phyloP scores from a whole-genome alignment of 2,113 vertebrate genomes.

The Alaudala cheleensis region DNA sequence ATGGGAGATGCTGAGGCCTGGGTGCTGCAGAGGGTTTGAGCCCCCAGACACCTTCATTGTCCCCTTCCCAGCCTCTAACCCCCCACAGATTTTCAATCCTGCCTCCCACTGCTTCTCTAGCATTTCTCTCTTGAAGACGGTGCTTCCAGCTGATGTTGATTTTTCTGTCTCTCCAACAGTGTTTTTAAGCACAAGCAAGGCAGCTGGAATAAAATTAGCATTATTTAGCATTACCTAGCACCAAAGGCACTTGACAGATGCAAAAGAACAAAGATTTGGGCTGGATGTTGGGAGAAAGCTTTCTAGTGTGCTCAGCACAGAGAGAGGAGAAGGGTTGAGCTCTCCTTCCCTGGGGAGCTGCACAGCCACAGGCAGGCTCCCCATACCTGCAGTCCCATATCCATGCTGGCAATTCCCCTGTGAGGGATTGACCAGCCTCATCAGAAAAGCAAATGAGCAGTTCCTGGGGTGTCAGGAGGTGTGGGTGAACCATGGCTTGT shows the following conservation, averaged over 20 bases:
- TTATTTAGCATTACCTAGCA: slow-evolving; percentile 42
- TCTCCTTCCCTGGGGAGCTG: rapidly evolving
- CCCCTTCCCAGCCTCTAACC: neutral
- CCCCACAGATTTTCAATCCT: neutral
- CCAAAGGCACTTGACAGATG: slow-evolving; percentile 48
- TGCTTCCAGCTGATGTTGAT: slow-evolving; percentile 23
- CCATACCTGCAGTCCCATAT: neutral
- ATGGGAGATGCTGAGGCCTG: neutral
- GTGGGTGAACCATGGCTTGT: neutral
- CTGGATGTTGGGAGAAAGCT: neutral
- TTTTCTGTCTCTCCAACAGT: neutral
- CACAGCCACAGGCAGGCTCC: neutral
- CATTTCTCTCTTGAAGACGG: slow-evolving; percentile 19
- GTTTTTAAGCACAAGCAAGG: slow-evolving; percentile 19
- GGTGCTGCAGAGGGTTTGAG: neutral
- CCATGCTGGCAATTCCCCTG: rapidly evolving
- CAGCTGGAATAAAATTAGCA: slow-evolving; percentile 56
- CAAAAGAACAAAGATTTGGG: slow-evolving; percentile 6
- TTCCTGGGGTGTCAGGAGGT: neutral
- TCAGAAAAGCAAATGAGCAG: neutral
- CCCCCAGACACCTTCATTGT: neutral
- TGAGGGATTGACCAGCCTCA: neutral
- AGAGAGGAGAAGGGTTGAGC: rapidly evolving
- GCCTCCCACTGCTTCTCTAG: neutral
- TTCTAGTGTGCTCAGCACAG: rapidly evolving